Base-by-base conservation (phyloP, 1,140 invertebrate species). In the Onthophagus taurus region DNA sequence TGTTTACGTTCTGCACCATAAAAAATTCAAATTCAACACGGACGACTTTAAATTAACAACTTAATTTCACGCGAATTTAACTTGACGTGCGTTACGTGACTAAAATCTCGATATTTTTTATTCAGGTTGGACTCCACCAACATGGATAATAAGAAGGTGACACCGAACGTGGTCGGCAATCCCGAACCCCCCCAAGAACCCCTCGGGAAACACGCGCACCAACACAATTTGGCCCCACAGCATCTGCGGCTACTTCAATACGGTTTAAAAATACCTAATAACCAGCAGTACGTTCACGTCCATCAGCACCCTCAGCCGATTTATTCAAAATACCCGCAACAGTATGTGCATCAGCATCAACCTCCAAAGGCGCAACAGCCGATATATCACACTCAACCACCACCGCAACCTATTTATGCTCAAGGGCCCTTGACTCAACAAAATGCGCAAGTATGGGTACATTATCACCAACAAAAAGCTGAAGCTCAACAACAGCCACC, bases 121-220 rank as follows among this genome's bases (percentile, higher is more conserved):
- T n/a, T 12, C 41, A 62, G 60, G 61, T 50, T 62, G 42, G 60
- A 62, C 50, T 58, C 60, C 38, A 53, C 36, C 31, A 60, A 53
- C 47, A 64, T 64, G 61, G 61, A 64, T 52, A 60, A 54, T 43
- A 57, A 58, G 36, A 55, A 59, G 49, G 50, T 51, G 21, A 31
- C 46, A 12, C 42, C 51, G 45, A 45, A n/a, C n/a, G n/a, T n/a
- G n/a, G n/a, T n/a, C n/a, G n/a, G n/a, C n/a, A n/a, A n/a, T n/a
- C n/a, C n/a, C 57, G 47, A 60, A 56, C 24, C n/a, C 54, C 12
- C 11, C 54, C 19, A 43, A 42, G 36, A 46, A 44, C 12, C 42
- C 39, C 42, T 42, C 45, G 31, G 51, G 14, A 55, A 64, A 33
- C 54, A 53, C 39, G 36, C 50, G 23, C 57, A 60, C 42, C 61